These are phyloP conservation scores for Mus musculus DNA, from an alignment of 2,113 vertebrate species.

Conservation along the genomic window DNA sequence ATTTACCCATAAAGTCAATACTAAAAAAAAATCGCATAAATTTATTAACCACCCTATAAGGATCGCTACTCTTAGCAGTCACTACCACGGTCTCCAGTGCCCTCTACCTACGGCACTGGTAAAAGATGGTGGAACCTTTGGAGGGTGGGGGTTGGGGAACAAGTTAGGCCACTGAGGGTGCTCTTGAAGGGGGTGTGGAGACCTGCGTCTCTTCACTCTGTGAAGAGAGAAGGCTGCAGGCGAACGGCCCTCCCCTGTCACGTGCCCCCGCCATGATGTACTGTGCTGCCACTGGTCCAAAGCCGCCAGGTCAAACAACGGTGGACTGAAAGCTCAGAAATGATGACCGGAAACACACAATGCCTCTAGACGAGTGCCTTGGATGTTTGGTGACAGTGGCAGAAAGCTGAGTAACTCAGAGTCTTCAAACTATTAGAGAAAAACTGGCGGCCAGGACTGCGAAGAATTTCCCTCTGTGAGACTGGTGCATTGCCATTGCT, in stretches of 20 bases:
- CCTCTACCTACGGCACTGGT: not conserved
- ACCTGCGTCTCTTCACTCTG: not conserved
- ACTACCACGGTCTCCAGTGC: not conserved
- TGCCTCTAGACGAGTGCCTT: not conserved
- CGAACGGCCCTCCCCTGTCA: not conserved
- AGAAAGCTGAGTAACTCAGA: not conserved
- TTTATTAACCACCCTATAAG: not conserved
- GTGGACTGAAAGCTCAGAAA: not conserved
- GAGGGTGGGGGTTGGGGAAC: accelerated
- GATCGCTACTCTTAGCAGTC: not conserved
- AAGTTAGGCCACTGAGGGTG: too few species aligned
- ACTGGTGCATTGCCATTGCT: not conserved
- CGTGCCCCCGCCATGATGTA: not conserved
- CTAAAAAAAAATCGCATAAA: not conserved
- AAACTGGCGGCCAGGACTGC: not conserved
- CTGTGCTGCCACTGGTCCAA: not conserved
- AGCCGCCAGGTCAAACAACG: not conserved
- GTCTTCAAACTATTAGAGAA: not conserved
- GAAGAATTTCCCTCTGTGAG: not conserved
- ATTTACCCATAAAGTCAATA: not conserved
- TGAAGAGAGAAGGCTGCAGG: too few species aligned
- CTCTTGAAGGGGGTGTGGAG: not conserved
- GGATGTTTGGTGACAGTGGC: not conserved
- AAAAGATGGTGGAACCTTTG: not conserved
- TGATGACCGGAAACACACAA: not conserved